Conservation (phyloP, 1,140 invertebrate species). For the Acromyrmex charruanus region DNA sequence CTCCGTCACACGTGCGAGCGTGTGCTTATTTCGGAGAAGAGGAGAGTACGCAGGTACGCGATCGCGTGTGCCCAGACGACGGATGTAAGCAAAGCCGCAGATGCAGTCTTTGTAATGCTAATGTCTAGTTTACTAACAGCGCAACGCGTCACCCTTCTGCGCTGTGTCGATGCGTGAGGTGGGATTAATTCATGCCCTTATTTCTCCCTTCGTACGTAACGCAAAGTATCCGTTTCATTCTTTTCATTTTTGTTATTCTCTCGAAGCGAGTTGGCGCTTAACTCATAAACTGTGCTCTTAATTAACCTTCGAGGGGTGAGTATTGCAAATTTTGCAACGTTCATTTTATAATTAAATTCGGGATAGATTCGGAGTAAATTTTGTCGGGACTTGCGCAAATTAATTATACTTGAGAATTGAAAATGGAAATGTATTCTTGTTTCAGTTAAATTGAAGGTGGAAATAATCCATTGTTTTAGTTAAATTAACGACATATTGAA, state of each 20-base stretch:
- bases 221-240: not conserved
- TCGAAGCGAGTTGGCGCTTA: not conserved
- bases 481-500: too few relatives aligned
- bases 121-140: conserved; percentile 74
- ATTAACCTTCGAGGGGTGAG: too few relatives aligned
- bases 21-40: conserved; percentile 30
- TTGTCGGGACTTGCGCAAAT: too few relatives aligned
- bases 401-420: too few relatives aligned
- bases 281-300: not conserved
- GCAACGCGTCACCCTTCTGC: conserved; percentile 38
- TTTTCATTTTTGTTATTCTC: not conserved
- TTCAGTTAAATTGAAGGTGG: too few relatives aligned
- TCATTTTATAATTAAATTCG: too few relatives aligned
- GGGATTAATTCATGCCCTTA: conserved; percentile 62
- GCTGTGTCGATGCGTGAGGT: conserved; percentile 27
- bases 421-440: too few relatives aligned
- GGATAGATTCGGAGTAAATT: too few relatives aligned
- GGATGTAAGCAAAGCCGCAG: conserved; percentile 75
- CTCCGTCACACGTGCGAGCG: conserved; percentile 11
- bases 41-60: conserved; percentile 30
- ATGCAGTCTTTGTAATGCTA: conserved; percentile 79
- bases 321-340: too few relatives aligned
- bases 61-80: conserved; percentile 30
- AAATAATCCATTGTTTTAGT: too few relatives aligned
- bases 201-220: conserved; percentile 30